phyloP scores from a whole-genome alignment of 2,888 invertebrate species.

The Nemotelus nigrinus region DNA sequence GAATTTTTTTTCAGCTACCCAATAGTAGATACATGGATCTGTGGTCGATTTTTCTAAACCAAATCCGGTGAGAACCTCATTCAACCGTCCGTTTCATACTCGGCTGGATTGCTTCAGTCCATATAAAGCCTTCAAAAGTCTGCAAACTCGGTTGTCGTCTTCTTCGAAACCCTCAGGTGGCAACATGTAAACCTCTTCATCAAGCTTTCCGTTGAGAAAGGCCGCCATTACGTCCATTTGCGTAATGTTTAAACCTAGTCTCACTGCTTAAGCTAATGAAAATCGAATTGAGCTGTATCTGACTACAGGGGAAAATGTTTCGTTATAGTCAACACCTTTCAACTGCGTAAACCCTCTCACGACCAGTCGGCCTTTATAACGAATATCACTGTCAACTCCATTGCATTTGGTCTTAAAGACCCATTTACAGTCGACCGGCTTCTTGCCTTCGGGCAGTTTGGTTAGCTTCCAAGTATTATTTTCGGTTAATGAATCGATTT shows the following conservation, averaged over 20 bases:
- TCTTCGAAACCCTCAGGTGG: slow-evolving; percentile 49
- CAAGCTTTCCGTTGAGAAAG: slow-evolving; percentile 48
- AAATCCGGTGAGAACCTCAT: not conserved
- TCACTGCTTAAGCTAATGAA: slow-evolving; percentile 45
- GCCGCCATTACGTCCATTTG: slow-evolving; percentile 48
- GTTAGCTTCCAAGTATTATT: slow-evolving; percentile 54
- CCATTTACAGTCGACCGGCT: slow-evolving; percentile 44
- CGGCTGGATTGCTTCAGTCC: slow-evolving; percentile 51
- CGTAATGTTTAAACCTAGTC: slow-evolving; percentile 42
- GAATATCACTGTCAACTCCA: not conserved
- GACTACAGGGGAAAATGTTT: slow-evolving; percentile 47
- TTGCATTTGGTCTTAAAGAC: slow-evolving; percentile 12
- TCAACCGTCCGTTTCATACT: slow-evolving; percentile 49
- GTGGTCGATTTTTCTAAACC: too few species aligned
- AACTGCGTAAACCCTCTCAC: slow-evolving; percentile 47
- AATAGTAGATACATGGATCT: too few species aligned
- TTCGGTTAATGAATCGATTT: slow-evolving; percentile 52
- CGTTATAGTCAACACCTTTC: slow-evolving; percentile 45
- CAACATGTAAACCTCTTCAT: slow-evolving; percentile 46
- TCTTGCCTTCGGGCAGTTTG: slow-evolving; percentile 50
- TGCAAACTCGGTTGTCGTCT: slow-evolving; percentile 47
- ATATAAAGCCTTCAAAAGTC: slow-evolving; percentile 51
- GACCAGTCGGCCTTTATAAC: slow-evolving; percentile 45
- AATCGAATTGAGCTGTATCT: slow-evolving; percentile 45
- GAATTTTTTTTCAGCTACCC: too few species aligned